Base-by-base conservation (phyloP, 2,797 vertebrate genomes). In the Parauchenoglanis punctatus region DNA sequence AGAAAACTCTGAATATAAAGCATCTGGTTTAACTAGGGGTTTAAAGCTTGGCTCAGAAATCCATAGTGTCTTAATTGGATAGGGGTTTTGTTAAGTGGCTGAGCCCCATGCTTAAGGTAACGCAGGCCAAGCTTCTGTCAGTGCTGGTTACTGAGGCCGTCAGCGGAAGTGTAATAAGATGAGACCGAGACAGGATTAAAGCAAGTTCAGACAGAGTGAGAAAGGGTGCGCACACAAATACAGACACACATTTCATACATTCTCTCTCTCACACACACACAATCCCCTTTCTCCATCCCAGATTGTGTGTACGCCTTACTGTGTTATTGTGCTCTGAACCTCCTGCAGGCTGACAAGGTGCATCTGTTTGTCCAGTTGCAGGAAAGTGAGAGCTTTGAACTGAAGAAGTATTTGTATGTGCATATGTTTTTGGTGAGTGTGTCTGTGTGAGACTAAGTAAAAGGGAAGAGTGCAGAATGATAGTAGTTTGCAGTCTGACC, bases 281-380 rank as follows among this genome's bases (percentile, higher is more conserved):
- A 44, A n/a, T 81, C 35, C 52, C 20, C 46, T 59, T 67, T 78
- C 67, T 76, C 72, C 31, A 31, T 76, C 44, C 83, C 7, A 67
- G 28, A 80, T 73, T 63, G 84, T 65, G 86, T 89, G 83, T 86
- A 88, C 86, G 83, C 77, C 61, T 84, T 89, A 72, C 61, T 84
- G 68, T 61, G 65, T 68, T 89, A 70, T 54, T 86, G 81, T 73
- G 76, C 56, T 86, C 52, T 75, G 77, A 28, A 86, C 85, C 63
- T 87, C 72, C 72, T 40, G 65, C 86, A 83, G 85, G 81, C 85
- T 89, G 87, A 88, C 85, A 82, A 61, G 54, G 31, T 88, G 86
- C 88, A 90, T 90, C 84, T 89, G 91, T 89, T 89, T 89, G 63
- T 85, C 88, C 91, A 90, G 65, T 85, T 86, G 89, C 91, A 88